A percentile compares a stretch with the other conserved stretches of the same genome.
Evolutionary conservation across 2,888 invertebrate genomes (phyloP).

Genomic region (Rotaria macrura): DNA sequence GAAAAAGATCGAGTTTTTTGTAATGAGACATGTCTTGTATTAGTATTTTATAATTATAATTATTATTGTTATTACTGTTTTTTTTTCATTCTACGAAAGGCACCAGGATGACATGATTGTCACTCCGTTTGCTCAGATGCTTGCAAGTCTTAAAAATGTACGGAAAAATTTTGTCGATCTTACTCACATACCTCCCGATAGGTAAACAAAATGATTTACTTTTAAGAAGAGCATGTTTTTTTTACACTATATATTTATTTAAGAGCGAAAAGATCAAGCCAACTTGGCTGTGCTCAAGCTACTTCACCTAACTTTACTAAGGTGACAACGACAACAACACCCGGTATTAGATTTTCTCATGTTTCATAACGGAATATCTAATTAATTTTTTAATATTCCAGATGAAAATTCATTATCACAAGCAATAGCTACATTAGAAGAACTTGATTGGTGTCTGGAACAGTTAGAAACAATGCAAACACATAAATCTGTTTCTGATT

Average conservation of each 20-base stretch:
- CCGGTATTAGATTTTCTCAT: not conserved
- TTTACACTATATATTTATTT: not conserved
- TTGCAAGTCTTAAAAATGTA: constrained; percentile 93
- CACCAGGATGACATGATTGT: constrained; percentile 99
- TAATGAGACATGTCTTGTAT: constrained; percentile 1
- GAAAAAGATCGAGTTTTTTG: not conserved
- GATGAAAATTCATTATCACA: not conserved
- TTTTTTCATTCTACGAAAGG: constrained; percentile 1
- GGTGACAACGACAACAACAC: not conserved
- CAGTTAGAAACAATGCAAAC: constrained; percentile 98
- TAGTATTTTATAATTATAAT: not conserved
- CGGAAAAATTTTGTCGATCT: constrained; percentile 92
- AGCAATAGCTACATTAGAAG: constrained; percentile 89
- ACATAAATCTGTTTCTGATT: constrained; percentile 94
- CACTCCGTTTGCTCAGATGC: constrained; percentile 98
- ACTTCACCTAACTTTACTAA: not conserved
- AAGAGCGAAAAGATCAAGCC: not conserved
- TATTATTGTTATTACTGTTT: not conserved
- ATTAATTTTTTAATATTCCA: not conserved
- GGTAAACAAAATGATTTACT: constrained; percentile 1
- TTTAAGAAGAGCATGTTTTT: no score
- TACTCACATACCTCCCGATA: constrained; percentile 61
- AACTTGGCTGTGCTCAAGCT: not conserved
- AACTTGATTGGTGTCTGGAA: constrained; percentile 98
- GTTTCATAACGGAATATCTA: not conserved